A percentile compares a stretch with the other conserved stretches of the same genome.
These are phyloP conservation scores for Himalopsyche tibetana DNA, from an alignment of 2,888 invertebrate species.

Conservation along the genomic window DNA sequence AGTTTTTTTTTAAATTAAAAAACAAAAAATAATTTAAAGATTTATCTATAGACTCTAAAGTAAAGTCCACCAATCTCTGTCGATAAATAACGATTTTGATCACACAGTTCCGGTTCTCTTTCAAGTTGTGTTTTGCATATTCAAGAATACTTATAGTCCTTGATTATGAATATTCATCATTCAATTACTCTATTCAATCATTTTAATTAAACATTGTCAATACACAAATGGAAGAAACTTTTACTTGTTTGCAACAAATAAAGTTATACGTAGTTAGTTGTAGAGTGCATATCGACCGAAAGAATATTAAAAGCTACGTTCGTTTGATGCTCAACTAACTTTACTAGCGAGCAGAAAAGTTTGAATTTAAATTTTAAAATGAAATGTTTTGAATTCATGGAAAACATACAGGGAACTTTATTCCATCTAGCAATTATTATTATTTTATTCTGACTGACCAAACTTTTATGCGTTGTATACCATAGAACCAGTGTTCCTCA, in stretches of 20 bases:
- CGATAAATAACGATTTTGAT: too few relatives aligned
- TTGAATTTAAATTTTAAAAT: slow-evolving; percentile 10
- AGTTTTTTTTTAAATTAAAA: too few relatives aligned
- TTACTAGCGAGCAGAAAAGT: not conserved
- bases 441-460: slow-evolving; percentile 41
- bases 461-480: slow-evolving; percentile 31
- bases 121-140: too few relatives aligned
- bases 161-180: too few relatives aligned
- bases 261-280: not conserved
- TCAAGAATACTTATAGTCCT: too few relatives aligned
- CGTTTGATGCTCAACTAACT: not conserved
- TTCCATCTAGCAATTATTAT: not conserved
- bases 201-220: too few relatives aligned
- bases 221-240: not conserved
- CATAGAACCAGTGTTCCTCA: not conserved
- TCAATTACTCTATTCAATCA: too few relatives aligned
- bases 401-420: not conserved
- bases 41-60: too few relatives aligned
- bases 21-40: too few relatives aligned
- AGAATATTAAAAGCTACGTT: not conserved
- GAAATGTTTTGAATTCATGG: not conserved
- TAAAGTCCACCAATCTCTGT: too few relatives aligned
- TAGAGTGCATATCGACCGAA: slow-evolving; percentile 12
- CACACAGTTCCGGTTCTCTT: too few relatives aligned
- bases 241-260: not conserved